These are phyloP conservation scores for Petrolisthes cinctipes DNA, from an alignment of 2,888 invertebrate species.

Conservation along the genomic window DNA sequence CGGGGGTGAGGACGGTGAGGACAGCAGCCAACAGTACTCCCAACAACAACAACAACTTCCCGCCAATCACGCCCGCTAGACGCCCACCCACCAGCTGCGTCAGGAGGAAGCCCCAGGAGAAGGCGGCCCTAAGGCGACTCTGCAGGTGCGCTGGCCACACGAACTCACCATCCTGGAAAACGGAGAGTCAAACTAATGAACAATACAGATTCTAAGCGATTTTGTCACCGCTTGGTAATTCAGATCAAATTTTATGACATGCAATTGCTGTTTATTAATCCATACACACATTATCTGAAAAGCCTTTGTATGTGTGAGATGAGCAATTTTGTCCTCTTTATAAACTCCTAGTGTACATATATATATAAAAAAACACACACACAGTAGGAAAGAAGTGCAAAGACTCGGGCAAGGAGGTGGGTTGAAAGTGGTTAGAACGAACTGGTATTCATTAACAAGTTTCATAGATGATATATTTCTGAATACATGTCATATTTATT, in stretches of 20 bases:
- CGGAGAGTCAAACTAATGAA: background rate
- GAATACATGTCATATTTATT: too few species aligned
- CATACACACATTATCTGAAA: background rate
- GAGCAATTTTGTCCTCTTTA: too few species aligned
- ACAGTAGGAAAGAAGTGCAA: too few species aligned
- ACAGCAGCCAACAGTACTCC: slow-evolving; percentile 53
- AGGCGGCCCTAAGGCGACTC: slow-evolving; percentile 48
- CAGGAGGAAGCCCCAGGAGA: slow-evolving; percentile 63
- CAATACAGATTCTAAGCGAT: background rate
- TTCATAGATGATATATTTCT: too few species aligned
- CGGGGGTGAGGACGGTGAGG: slow-evolving; percentile 56
- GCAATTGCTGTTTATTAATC: background rate
- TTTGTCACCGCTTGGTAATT: too few species aligned
- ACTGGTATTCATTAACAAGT: too few species aligned
- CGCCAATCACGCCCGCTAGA: slow-evolving; percentile 58
- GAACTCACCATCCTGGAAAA: slow-evolving; percentile 53
- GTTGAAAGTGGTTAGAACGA: too few species aligned
- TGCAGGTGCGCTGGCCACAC: slow-evolving; percentile 56
- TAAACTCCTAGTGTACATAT: too few species aligned
- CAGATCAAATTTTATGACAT: background rate
- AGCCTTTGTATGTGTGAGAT: too few species aligned
- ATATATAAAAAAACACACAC: too few species aligned
- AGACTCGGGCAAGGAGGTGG: too few species aligned
- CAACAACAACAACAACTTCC: slow-evolving; percentile 56
- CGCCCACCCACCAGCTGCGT: slow-evolving; percentile 58